Evolutionary conservation across 2,888 invertebrate species (phyloP), one percentile per base, ranked within the genome.

Genomic region (Dusona sp.): DNA sequence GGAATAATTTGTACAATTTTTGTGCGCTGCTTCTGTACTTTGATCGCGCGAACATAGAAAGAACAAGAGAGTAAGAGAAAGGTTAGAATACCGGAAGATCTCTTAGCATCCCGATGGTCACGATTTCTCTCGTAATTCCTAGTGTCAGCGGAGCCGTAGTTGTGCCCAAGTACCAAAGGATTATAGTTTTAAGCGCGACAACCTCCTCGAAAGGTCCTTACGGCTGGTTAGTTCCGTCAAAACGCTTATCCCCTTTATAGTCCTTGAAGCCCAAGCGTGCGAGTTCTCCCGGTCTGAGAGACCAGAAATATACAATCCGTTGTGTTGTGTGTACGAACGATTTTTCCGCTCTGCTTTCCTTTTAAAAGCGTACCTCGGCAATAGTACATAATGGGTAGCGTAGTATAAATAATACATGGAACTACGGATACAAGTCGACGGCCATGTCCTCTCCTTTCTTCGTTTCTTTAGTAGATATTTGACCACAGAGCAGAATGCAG

Each of bases 161-260:
- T 75, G n/a, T 45, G 38, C 38, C 48, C 75, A 70, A 81, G 84
- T 70, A 82, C 64, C 82, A 78, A 75, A 70, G 90, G 90, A 91
- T 91, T 92, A 90, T 36, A 78, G 89, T 89, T 88, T 89, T 88
- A 88, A 91, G 88, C 75, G 82, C 78, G 79, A 90, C 88, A 33
- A 61, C 88, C 78, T 82, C 29, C 64, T 89, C 88, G 82, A 85
- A 87, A 89, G 89, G 88, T 92, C 75, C 75, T 92, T 86, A 90
- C 89, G 90, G 89, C 88, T 91, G 91, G 91, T 92, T 91, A 92
- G 89, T 84, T 91, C 89, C 90, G 92, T 89, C 92, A 92, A 82
- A 82, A 91, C 88, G 90, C 86, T 91, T 88, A 92, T 92, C 92
- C 92, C 89, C 89, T 90, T 92, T 92, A 91, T 45, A 29, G 16